phyloP scores from a whole-genome alignment of 2,888 invertebrate genomes.

The Creontiades dilutus region DNA sequence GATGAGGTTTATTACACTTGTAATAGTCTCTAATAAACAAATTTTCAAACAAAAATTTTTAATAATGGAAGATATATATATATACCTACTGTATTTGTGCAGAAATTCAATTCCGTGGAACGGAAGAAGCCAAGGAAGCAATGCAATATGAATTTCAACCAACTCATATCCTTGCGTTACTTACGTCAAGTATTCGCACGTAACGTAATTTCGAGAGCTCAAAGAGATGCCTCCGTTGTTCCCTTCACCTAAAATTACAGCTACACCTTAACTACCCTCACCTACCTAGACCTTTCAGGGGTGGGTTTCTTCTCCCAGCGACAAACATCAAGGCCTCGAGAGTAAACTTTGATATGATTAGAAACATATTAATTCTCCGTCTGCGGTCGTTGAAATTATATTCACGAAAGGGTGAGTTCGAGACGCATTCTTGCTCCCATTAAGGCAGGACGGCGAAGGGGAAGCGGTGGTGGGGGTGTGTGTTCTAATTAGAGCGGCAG shows the following conservation, averaged over 20 bases:
- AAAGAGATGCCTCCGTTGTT: constrained; percentile 6
- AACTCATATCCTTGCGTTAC: too few relatives aligned
- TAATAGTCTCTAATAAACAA: too few relatives aligned
- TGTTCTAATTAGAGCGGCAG: constrained; percentile 63
- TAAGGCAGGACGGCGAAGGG: constrained; percentile 16
- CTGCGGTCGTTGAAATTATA: constrained; percentile 67
- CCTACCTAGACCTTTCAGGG: not conserved
- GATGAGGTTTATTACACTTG: too few relatives aligned
- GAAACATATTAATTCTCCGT: constrained; percentile 70
- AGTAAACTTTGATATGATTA: constrained; percentile 70
- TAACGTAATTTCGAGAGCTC: constrained; percentile 5
- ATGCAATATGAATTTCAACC: too few relatives aligned
- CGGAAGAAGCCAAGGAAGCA: too few relatives aligned
- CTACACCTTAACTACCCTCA: constrained; percentile 36
- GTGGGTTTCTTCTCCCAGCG: constrained; percentile 34
- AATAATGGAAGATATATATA: too few relatives aligned
- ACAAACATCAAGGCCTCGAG: constrained; percentile 20
- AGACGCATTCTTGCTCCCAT: constrained; percentile 67
- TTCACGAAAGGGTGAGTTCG: constrained; percentile 46
- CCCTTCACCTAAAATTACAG: constrained; percentile 45
- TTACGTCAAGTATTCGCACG: constrained; percentile 29
- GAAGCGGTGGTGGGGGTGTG: too few relatives aligned
- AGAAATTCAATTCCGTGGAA: too few relatives aligned
- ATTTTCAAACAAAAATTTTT: too few relatives aligned
- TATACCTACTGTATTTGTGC: too few relatives aligned